phyloP scores from a whole-genome alignment of 2,888 invertebrate genomes.

The Dorcus hopei region DNA sequence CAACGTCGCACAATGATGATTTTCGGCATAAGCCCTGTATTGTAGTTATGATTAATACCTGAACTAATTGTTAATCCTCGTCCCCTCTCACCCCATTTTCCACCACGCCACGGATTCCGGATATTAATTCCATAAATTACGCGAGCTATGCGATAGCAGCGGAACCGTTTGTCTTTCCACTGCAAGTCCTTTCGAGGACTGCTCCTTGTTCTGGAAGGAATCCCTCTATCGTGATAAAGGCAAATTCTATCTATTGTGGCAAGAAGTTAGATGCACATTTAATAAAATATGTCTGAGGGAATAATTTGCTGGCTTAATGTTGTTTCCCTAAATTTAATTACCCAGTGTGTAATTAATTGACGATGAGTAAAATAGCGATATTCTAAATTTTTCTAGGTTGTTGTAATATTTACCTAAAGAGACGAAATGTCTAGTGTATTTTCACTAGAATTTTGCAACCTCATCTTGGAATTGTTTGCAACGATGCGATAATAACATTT shows the following conservation, averaged over 20 bases:
- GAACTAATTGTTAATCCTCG: slow-evolving; percentile 34
- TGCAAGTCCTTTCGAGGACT: background rate
- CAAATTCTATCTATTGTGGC: background rate
- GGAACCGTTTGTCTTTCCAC: background rate
- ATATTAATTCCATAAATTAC: slow-evolving; percentile 46
- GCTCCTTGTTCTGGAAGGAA: background rate
- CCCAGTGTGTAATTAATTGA: background rate
- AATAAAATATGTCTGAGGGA: background rate
- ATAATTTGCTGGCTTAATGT: background rate
- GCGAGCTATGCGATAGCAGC: slow-evolving; percentile 2
- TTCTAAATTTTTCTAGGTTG: too few species aligned
- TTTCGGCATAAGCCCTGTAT: background rate
- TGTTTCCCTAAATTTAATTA: background rate
- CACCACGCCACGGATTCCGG: slow-evolving; percentile 28
- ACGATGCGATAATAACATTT: too few species aligned
- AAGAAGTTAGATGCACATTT: background rate
- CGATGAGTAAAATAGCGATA: too few species aligned
- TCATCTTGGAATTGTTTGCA: too few species aligned
- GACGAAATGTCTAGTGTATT: too few species aligned
- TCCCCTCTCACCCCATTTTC: slow-evolving; percentile 24
- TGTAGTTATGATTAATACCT: slow-evolving; percentile 35
- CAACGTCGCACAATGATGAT: background rate
- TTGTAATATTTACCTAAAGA: too few species aligned
- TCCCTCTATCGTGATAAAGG: background rate
- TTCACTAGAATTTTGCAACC: too few species aligned